A percentile compares a stretch with the other conserved stretches of the same genome.
Evolutionary conservation across 2,113 vertebrate genomes (phyloP).

Genomic region (Tachuris rubrigastra): DNA sequence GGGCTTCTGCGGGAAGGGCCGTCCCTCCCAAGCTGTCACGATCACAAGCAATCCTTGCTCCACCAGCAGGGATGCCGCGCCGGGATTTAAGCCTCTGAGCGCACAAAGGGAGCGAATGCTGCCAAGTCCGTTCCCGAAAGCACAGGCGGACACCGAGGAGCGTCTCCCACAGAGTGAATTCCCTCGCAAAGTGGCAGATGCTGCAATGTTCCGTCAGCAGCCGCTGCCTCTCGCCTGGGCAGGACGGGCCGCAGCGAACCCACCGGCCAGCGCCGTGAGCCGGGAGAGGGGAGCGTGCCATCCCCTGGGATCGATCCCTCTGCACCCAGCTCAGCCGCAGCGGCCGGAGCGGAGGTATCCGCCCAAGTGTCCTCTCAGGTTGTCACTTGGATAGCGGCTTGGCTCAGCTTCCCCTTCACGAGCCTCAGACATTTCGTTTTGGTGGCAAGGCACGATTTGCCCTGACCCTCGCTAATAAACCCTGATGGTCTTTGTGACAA

Average conservation of each 20-base stretch:
- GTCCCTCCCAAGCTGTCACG: neutral
- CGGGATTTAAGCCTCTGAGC: neutral
- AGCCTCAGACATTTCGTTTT: neutral
- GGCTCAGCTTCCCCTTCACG: neutral
- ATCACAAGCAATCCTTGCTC: neutral
- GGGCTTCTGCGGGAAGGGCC: neutral
- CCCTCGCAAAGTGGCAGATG: neutral
- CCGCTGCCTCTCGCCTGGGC: neutral
- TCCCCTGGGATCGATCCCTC: neutral
- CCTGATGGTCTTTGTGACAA: neutral
- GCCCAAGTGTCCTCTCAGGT: neutral
- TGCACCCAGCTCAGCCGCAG: neutral
- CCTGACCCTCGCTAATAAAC: neutral
- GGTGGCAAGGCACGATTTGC: neutral
- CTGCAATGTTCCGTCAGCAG: neutral
- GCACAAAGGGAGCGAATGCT: neutral
- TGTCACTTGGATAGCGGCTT: neutral
- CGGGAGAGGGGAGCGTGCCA: neutral
- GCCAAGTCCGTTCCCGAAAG: neutral
- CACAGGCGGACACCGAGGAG: neutral
- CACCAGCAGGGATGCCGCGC: neutral
- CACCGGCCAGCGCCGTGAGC: fast-evolving
- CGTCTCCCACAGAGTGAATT: neutral
- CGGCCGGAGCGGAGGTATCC: neutral
- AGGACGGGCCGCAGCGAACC: neutral